Evolutionary conservation across 2,888 invertebrate genomes (phyloP), one percentile per base, ranked within the genome.

Genomic region (Lasioglossum villosulum): DNA sequence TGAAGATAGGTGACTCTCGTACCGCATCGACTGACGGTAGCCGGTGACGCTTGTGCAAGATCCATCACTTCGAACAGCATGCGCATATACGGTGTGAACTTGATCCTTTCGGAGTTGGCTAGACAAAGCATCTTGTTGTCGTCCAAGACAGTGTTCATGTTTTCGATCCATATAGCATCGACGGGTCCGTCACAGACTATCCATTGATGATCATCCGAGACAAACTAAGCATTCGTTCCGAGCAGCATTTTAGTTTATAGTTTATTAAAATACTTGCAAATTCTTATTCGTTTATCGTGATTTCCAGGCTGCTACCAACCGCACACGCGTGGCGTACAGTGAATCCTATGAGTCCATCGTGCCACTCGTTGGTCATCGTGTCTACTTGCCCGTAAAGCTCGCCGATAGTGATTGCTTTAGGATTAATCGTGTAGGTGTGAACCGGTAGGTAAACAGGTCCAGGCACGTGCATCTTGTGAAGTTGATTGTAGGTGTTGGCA

Each of bases 111-210:
- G 0, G 98, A 98, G 96, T 98, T 98, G 2, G 98, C 98, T 59
- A 99, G 95, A 92, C 98, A 98, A 59, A 99, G 95, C 98, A 98
- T 98, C 95, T 98, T 99, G 94, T 99, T 99, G 93, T 99, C 98
- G 93, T 99, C 99, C 10, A 98, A 96, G 0, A 98, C 98, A 0
- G 98, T 98, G 95, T 98, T 98, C 96, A 99, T 97, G 94, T 98
- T 98, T 95, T 99, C 99, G 87, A 99, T 98, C 98, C 99, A 99
- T 34, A 98, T 97, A 0, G 98, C 98, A 94, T 98, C 98, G 0
- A 99, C 98, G 0, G 98, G 98, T 0, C 98, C 98, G 94, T 98
- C 98, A 94, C 98, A 98, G 68, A 98, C 97, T 78, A 98, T 96
- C 98, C 98, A 99, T 93, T 98, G 98, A 94, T 98, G 98, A 91